Evolutionary conservation across 1,140 invertebrate genomes (phyloP).

Genomic region (Psilanteris sp.): DNA sequence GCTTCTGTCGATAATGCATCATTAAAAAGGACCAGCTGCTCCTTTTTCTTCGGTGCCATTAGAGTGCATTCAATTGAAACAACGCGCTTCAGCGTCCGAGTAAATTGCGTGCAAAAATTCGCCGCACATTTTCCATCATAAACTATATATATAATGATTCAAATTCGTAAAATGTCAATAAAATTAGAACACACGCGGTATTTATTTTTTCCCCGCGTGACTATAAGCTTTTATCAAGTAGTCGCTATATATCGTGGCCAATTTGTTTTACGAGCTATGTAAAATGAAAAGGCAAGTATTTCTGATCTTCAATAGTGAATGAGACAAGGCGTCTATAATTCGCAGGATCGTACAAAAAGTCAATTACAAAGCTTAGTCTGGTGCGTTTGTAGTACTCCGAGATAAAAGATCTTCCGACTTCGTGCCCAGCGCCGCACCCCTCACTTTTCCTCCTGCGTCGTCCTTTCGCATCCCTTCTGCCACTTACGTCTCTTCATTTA

Average conservation of each 20-base stretch:
- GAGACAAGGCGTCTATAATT: slow-evolving; percentile 22
- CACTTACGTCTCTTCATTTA: slow-evolving; percentile 26
- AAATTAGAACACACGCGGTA: too few relatives aligned
- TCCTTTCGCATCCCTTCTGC: slow-evolving; percentile 28
- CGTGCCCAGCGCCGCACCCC: slow-evolving; percentile 25
- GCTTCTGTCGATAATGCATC: slow-evolving; percentile 37
- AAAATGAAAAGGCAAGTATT: too few relatives aligned
- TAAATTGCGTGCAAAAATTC: slow-evolving; percentile 56
- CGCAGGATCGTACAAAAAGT: slow-evolving; percentile 29
- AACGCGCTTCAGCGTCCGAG: slow-evolving; percentile 39
- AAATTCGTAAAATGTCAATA: slow-evolving; percentile 32
- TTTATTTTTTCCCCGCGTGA: too few relatives aligned
- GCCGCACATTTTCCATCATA: slow-evolving; percentile 26
- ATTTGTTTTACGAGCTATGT: not conserved
- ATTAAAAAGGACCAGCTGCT: slow-evolving; percentile 53
- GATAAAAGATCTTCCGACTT: slow-evolving; percentile 56
- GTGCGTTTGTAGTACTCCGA: slow-evolving; percentile 44
- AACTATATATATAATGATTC: slow-evolving; percentile 30
- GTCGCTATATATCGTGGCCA: not conserved
- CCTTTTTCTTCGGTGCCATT: slow-evolving; percentile 40
- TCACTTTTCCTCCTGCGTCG: slow-evolving; percentile 22
- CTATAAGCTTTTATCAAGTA: too few relatives aligned
- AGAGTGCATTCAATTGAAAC: slow-evolving; percentile 52
- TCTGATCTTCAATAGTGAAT: too few relatives aligned
- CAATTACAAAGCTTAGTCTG: slow-evolving; percentile 48